Conservation (phyloP, 2,888 invertebrate species). For the Tillus elongatus region DNA sequence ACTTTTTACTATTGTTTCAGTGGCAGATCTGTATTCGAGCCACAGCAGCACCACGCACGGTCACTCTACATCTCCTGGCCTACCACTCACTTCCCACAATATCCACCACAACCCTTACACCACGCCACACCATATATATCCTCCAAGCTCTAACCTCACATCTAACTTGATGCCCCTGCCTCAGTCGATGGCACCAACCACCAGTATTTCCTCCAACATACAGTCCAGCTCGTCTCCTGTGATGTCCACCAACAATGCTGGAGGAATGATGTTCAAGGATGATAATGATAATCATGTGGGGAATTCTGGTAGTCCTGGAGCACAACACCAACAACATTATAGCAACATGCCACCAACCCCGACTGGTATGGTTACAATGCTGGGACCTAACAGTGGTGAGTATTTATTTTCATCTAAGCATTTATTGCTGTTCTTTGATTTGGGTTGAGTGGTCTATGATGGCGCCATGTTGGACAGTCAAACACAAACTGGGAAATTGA, state of each 20-base stretch:
- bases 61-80: constrained; percentile 38
- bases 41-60: constrained; percentile 38
- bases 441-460: too few species aligned
- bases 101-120: constrained; percentile 31
- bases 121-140: constrained; percentile 37
- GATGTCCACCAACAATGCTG: constrained; percentile 41
- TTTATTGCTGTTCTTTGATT: too few species aligned
- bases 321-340: constrained; percentile 21
- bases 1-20: constrained; percentile 26
- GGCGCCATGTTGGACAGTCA: too few species aligned
- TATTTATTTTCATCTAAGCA: too few species aligned
- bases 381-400: constrained; percentile 44
- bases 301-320: constrained; percentile 18
- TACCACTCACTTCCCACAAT: constrained; percentile 31
- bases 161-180: constrained; percentile 38
- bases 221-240: constrained; percentile 42
- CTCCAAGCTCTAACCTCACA: too few species aligned
- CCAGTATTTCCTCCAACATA: constrained; percentile 21
- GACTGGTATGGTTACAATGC: constrained; percentile 43
- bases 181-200: constrained; percentile 37
- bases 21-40: constrained; percentile 38
- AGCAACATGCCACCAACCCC: constrained; percentile 41
- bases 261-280: constrained; percentile 32
- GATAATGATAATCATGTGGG: constrained; percentile 26
- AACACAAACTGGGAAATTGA: too few species aligned